phyloP scores from a whole-genome alignment of 1,140 invertebrate species.

The Sycobia sp. region DNA sequence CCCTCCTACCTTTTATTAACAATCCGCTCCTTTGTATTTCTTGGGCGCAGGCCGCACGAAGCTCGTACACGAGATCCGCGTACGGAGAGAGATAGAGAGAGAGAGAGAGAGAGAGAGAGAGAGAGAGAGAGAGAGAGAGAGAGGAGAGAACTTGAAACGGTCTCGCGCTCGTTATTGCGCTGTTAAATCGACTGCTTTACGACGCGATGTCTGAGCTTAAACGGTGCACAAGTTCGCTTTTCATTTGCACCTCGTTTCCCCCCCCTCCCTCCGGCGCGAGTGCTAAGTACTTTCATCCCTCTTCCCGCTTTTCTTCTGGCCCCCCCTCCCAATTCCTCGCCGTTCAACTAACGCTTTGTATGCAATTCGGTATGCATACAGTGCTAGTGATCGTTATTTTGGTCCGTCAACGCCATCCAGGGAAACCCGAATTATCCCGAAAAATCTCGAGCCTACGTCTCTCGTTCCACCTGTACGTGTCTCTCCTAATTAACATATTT shows the following conservation, averaged over 20 bases:
- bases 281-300: not conserved
- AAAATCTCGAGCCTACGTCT: too few relatives aligned
- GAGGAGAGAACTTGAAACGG: not conserved
- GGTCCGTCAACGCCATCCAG: too few relatives aligned
- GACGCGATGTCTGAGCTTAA: not conserved
- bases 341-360: too few relatives aligned
- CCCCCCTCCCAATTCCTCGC: too few relatives aligned
- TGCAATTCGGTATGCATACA: too few relatives aligned
- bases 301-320: not conserved
- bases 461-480: too few relatives aligned
- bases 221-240: not conserved
- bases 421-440: too few relatives aligned
- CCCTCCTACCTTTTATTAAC: slow-evolving; percentile 25
- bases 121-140: not conserved
- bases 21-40: slow-evolving; percentile 1
- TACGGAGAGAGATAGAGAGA: too few relatives aligned
- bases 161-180: not conserved
- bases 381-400: too few relatives aligned
- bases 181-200: slow-evolving; percentile 8
- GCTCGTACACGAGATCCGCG: not conserved
- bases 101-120: too few relatives aligned
- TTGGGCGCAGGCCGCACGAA: not conserved
- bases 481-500: too few relatives aligned
- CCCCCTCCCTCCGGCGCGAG: not conserved
- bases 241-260: not conserved